Percentiles rank a stretch among this genome's conserved stretches.
phyloP scores from a whole-genome alignment of 2,797 vertebrate species.

The Sebastes itinus region DNA sequence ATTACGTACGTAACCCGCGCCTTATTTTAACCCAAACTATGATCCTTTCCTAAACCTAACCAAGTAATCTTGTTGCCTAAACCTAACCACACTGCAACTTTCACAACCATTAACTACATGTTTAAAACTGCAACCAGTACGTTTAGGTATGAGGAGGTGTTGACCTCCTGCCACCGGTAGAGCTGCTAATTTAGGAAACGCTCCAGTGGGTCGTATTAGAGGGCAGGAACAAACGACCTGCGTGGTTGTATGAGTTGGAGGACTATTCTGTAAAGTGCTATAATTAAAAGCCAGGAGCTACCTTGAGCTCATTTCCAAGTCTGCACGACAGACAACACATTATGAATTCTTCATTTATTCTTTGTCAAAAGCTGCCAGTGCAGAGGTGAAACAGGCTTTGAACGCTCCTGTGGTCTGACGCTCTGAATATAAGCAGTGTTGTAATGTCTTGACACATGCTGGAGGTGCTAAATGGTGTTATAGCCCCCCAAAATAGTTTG shows the following conservation, averaged over 20 bases:
- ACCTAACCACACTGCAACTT: neutral
- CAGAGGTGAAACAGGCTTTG: neutral
- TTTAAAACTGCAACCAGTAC: accelerated
- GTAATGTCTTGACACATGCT: neutral
- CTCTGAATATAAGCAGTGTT: neutral
- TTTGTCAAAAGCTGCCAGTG: neutral
- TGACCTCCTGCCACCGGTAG: neutral
- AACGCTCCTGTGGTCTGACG: neutral
- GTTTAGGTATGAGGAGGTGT: neutral
- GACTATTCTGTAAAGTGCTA: neutral
- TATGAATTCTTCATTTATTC: neutral
- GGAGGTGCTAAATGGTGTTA: neutral
- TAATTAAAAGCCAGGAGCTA: neutral
- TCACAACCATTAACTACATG: neutral
- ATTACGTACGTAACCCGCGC: too few relatives aligned
- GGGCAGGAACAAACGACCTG: too few relatives aligned
- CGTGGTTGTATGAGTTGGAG: neutral
- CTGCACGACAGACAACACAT: neutral
- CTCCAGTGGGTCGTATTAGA: neutral
- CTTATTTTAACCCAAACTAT: neutral
- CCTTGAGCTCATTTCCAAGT: neutral
- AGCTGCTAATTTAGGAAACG: neutral
- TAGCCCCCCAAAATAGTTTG: neutral
- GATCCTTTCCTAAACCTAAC: neutral
- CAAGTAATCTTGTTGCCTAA: neutral